A percentile compares a stretch with the other conserved stretches of the same genome.
phyloP scores from a whole-genome alignment of 2,113 vertebrate genomes.

The Menidia beryllina region DNA sequence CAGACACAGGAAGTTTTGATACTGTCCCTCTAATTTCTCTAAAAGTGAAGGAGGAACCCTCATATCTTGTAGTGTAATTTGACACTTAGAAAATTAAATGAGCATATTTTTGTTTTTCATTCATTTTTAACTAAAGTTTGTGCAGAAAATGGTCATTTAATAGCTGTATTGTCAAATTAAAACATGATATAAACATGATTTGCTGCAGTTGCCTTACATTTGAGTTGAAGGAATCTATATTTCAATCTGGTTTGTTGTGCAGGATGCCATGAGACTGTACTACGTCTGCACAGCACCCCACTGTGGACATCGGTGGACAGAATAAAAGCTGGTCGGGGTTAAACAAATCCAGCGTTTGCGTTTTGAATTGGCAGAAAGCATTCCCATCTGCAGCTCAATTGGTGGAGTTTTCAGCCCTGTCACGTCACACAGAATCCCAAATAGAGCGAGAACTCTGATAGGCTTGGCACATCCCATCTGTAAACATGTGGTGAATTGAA shows the following conservation, averaged over 20 bases:
- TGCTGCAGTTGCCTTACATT: too few species aligned
- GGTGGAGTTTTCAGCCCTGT: background rate
- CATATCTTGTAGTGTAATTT: too few species aligned
- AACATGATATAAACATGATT: too few species aligned
- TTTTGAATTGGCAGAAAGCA: conserved; percentile 1
- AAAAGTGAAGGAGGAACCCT: too few species aligned
- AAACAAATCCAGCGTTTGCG: conserved; percentile 8
- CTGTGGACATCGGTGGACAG: conserved; percentile 94
- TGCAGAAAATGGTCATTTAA: too few species aligned
- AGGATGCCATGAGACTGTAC: conserved; percentile 95
- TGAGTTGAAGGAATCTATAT: too few species aligned
- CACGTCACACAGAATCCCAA: background rate
- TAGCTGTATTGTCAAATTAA: too few species aligned
- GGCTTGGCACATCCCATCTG: conserved; percentile 1
- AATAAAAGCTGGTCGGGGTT: conserved; percentile 77
- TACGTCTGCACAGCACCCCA: conserved; percentile 95
- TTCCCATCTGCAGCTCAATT: background rate
- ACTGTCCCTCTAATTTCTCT: background rate
- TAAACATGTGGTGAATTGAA: conserved; percentile 42
- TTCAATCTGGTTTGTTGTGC: conserved; percentile 1
- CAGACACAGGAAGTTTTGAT: background rate
- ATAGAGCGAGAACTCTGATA: background rate
- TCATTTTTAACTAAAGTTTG: too few species aligned
- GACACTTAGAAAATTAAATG: too few species aligned
- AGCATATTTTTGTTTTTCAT: too few species aligned